Evolutionary conservation across 1,140 invertebrate genomes (phyloP), one percentile per base, ranked within the genome.

Genomic region (Magallana gigas): DNA sequence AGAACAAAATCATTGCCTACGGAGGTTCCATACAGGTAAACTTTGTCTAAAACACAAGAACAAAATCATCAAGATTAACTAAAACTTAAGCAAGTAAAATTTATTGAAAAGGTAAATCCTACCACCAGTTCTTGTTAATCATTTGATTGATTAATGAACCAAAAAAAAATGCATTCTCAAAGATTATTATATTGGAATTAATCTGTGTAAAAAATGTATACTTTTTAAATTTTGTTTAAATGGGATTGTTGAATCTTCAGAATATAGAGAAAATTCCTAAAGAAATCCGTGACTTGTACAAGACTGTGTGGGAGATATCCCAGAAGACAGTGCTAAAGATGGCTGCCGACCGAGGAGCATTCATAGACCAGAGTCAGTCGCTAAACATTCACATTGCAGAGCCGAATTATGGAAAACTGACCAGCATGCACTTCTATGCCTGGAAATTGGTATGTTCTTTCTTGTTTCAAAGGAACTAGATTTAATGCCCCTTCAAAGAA

Each of bases 301-400:
- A 99, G 95, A 99, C 99, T 4, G 98, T 99, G 0, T 99, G 99
- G 99, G 99, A 99, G 95, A 98, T 99, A 84, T 97, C 98, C 0
- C 98, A 99, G 87, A 99, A 98, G 94, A 96, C 96, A 6, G 96
- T 99, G 1, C 96, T 99, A 58, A 97, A 99, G 94, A 99, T 99
- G 99, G 98, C 99, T 48, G 98, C 98, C 3, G 99, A 99, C 95
- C 96, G 99, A 90, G 98, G 98, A 8, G 98, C 99, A 8, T 99
- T 98, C 93, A 99, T 99, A 93, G 99, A 99, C 95, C 99, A 99
- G 95, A 99, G 98, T 90, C 99, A 99, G 94, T 99, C 98, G 0
- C 96, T 99, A 87, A 99, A 99, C 94, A 97, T 99, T 90, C 98
- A 99, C 93, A 98, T 99, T 84, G 98, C 98, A 9, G 97, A 98